Evolutionary conservation across 2,888 invertebrate species (phyloP), one percentile per base, ranked within the genome.

Genomic region (Bursaphelenchus okinawaensis): DNA sequence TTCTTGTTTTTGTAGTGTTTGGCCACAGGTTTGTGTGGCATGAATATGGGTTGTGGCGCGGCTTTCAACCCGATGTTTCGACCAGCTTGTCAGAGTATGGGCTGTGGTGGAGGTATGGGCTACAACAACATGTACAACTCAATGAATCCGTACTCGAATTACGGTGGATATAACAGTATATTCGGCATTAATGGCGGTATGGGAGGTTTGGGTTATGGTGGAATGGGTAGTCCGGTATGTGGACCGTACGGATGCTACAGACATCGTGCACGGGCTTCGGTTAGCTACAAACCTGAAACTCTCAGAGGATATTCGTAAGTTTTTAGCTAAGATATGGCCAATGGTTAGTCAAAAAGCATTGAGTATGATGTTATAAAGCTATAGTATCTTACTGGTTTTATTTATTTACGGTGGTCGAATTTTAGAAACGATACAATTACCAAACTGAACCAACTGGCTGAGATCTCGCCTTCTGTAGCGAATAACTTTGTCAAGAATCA

Each of bases 11-110:
- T n/a, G 12, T 55, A 77, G 75, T 79, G 79, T 65, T 72, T 74
- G 23, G 71, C 77, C 3, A 77, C 71, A 57, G 79, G 79, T 8
- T 59, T 79, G 0, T 79, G 79, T 58, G 79, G 79, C 1, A 68
- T 68, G 20, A 68, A 70, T 52, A 70, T 71, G 1, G 61, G 65
- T 8, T 76, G 79, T 55, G 69, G 68, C 9, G 60, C 50, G 8
- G 23, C 23, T 20, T 29, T 52, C 1, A 22, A 22, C 22, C 52
- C 52, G 16, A 69, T 74, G 51, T 73, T 69, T 57, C 28, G 52
- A 4, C 40, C 52, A 29, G 31, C 54, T 12, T 22, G 26, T 55
- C 61, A 19, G 54, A n/a, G 56, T 23, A 69, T 56, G 68, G 66
- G 31, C 23, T 26, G 20, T 29, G 55, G 20, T 12, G 31, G 20